Base-by-base conservation (phyloP, 2,888 invertebrate species). In the Cataglyphis cursor region DNA sequence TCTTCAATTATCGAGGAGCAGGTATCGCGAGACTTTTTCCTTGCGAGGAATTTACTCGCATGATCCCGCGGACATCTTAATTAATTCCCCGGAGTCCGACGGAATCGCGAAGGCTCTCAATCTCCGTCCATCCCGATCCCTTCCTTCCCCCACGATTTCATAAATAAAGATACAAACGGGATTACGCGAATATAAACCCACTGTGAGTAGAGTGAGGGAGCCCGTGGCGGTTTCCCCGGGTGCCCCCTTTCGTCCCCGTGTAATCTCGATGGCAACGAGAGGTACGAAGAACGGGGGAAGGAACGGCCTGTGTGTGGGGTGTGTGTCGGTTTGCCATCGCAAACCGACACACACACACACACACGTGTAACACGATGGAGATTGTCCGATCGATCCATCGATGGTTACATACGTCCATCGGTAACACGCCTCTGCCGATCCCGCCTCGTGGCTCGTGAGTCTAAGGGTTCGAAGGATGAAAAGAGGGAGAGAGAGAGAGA, bases 331-430 rank as follows among this genome's bases (percentile, higher is more conserved):
- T 28, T 28, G 28, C 28, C n/a, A 15, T 18, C 4, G 18, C 61
- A 18, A 18, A 5, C 3, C 61, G 12, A 41, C n/a, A 41, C 64
- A 65, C 35, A 1, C 64, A 65, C 35, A 1, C 35, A 21, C 35
- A 35, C 35, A 15, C 5, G 6, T 18, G 31, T 28, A n/a, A 31
- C 10, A 31, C 41, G 28, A 38, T 12, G 44, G 21, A 70, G 84
- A 84, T 87, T 81, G 70, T 64, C 54, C 78, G 62, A 75, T 78
- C 78, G 73, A 90, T 85, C 82, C 84, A 89, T 89, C 86, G 90
- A 91, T 92, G 90, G 90, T 87, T 89, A 88, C 88, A 90, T 92
- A 88, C 88, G 90, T 93, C 88, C 90, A 91, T 91, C 91, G 92
- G 86, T 89, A 87, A 88, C 89, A 88, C 91, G 89, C 91, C 92